Conservation (phyloP, 2,888 invertebrate genomes). For the Tortricodes alternella region DNA sequence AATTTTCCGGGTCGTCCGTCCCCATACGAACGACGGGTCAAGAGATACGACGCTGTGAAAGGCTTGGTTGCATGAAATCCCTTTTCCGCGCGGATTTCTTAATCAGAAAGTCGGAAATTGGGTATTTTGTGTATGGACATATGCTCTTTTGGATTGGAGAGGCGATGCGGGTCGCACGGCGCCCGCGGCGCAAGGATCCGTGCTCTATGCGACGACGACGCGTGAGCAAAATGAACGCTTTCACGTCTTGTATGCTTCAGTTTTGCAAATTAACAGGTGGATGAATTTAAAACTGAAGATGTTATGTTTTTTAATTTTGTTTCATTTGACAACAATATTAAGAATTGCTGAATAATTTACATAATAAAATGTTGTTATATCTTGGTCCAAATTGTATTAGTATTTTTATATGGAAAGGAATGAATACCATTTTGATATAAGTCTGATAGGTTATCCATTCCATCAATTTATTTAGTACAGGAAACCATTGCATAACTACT, state of each 20-base stretch:
- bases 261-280: constrained; percentile 9
- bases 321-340: too few relatives aligned
- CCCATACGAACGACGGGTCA: constrained; percentile 7
- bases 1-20: constrained; percentile 5
- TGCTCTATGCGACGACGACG: constrained; percentile 19
- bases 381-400: too few relatives aligned
- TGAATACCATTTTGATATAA: too few relatives aligned
- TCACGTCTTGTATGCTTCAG: constrained; percentile 6
- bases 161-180: constrained; percentile 12
- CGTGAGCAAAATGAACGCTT: constrained; percentile 17
- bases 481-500: too few relatives aligned
- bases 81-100: constrained; percentile 47
- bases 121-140: not conserved
- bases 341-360: too few relatives aligned
- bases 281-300: not conserved
- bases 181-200: constrained; percentile 29
- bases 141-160: not conserved
- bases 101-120: constrained; percentile 30
- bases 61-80: constrained; percentile 42
- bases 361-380: too few relatives aligned
- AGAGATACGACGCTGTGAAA: constrained; percentile 29
- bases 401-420: too few relatives aligned
- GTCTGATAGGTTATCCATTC: too few relatives aligned
- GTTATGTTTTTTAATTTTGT: too few relatives aligned
- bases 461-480: too few relatives aligned